phyloP scores from a whole-genome alignment of 2,797 vertebrate species.

The Falco cherrug region DNA sequence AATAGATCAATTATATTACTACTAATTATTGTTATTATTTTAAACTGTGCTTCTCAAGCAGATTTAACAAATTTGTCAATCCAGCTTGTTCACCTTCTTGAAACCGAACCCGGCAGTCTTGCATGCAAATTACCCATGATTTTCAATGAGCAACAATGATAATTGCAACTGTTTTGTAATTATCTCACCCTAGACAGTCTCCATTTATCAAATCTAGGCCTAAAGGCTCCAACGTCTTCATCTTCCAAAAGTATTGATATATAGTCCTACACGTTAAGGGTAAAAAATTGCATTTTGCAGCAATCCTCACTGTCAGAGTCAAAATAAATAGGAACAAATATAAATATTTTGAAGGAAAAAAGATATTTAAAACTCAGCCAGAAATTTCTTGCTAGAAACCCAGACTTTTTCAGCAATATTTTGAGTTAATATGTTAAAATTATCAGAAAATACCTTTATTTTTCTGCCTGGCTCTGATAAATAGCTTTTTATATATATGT shows the following conservation, averaged over 20 bases:
- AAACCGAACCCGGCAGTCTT: neutral
- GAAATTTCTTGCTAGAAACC: constrained; percentile 1
- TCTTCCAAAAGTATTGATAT: neutral
- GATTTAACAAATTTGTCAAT: constrained; percentile 65
- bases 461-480: neutral
- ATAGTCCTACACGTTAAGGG: neutral
- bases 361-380: neutral
- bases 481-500: neutral
- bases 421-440: neutral
- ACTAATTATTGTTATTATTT: constrained; percentile 73
- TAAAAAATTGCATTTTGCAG: neutral
- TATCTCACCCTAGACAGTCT: constrained; percentile 14
- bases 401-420: neutral
- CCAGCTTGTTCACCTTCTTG: constrained; percentile 50
- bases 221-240: constrained; percentile 1
- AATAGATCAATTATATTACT: constrained; percentile 66
- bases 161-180: constrained; percentile 42
- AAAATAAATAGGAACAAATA: neutral
- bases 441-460: neutral
- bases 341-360: neutral
- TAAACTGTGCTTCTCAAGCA: constrained; percentile 62
- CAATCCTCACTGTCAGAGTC: neutral
- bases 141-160: constrained; percentile 19
- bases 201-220: constrained; percentile 24
- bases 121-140: constrained; percentile 29